Evolutionary conservation across 2,113 vertebrate species (phyloP), one percentile per base, ranked within the genome.

Genomic region (Thinocorus orbignyianus): DNA sequence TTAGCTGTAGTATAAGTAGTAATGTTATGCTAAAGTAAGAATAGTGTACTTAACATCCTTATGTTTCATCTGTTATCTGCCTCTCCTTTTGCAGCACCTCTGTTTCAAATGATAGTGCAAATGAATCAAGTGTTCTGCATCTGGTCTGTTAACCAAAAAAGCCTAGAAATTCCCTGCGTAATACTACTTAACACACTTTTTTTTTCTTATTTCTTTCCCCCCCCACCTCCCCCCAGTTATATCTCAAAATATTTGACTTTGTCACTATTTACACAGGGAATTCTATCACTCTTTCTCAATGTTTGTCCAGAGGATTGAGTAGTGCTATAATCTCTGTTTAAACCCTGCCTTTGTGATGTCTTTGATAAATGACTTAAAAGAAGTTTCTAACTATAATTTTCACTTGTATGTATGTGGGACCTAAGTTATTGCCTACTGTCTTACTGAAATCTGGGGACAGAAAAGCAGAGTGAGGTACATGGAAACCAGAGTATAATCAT

Each of bases 191-290:
- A 41, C 2, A 44, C 3, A 6, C 3, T 44, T 71, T 8, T 61
- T 70, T 66, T 89, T 82, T 84, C 57, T 31, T 80, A 52, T 24
- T 46, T 46, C 18, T 46, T 46, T 44, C n/a, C n/a, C n/a, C n/a
- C n/a, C n/a, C n/a, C n/a, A n/a, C n/a, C n/a, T n/a, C n/a, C n/a
- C n/a, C 17, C 44, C 41, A 62, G 4, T 51, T 79, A 6, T 46
- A 66, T 90, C 54, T 88, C 62, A 92, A 92, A 91, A 79, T 66
- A 54, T 77, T 80, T 91, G 13, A 55, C 37, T 61, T 87, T 76
- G 31, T 55, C 62, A 54, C 48, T 85, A 48, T 94, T 94, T 93
- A 86, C 58, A 68, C 25, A 83, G 46, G 13, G 23, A 77, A 49
- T 80, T 87, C 48, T 93, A 48, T 79, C 54, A 88, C 23, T 61